These are phyloP conservation scores for Platanista minor DNA, from an alignment of 2,113 vertebrate species.

Conservation along the genomic window DNA sequence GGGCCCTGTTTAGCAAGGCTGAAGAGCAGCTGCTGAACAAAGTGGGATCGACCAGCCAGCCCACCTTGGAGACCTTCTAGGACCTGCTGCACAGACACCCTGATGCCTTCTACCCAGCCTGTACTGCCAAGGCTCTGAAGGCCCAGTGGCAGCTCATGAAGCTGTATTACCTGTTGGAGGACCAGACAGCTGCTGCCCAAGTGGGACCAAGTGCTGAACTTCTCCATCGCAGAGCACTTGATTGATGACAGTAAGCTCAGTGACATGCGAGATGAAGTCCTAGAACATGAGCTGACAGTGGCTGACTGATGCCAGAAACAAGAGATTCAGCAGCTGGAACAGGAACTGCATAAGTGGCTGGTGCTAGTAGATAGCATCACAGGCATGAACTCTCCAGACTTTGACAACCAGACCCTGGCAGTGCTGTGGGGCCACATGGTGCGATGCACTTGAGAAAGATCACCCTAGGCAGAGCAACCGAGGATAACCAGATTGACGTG, in stretches of 20 bases:
- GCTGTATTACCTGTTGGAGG: conserved; percentile 94
- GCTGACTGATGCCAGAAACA: conserved; percentile 94
- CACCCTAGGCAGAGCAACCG: conserved; percentile 93
- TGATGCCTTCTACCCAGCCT: conserved; percentile 51
- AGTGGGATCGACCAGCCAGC: no score
- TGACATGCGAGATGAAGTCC: conserved; percentile 91
- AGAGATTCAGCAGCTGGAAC: conserved; percentile 94
- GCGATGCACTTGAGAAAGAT: conserved; percentile 97
- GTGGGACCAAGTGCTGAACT: conserved; percentile 85
- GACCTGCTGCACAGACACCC: no score
- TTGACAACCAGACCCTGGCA: conserved; percentile 95
- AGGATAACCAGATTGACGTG: conserved; percentile 76
- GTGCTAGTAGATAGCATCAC: conserved; percentile 91
- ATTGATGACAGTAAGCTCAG: conserved; percentile 94
- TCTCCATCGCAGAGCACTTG: conserved; percentile 95
- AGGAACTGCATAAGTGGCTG: conserved; percentile 95
- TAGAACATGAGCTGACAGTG: conserved; percentile 94
- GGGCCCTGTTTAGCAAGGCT: conserved; percentile 74
- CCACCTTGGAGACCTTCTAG: no score
- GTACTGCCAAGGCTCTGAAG: conserved; percentile 92
- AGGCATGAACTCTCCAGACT: conserved; percentile 96
- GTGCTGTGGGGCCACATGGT: conserved; percentile 94
- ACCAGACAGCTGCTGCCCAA: conserved; percentile 90
- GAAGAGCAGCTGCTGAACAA: no score
- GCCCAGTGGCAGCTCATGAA: conserved; percentile 97